phyloP scores from a whole-genome alignment of 2,888 invertebrate species.

The Pyrrhosoma nymphula region DNA sequence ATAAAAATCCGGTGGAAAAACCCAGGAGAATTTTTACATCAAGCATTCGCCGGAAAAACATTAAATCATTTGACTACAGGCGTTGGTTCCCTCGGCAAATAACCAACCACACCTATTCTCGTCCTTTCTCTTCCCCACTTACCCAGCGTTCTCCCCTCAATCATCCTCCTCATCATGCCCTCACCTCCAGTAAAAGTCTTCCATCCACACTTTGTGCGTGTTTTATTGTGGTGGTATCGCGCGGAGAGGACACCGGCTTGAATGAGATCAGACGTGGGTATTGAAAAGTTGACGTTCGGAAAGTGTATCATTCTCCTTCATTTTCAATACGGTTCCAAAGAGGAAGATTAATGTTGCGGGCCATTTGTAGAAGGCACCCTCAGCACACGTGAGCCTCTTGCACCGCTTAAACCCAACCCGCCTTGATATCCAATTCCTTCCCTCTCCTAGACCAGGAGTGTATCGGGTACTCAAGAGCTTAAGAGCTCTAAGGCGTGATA shows the following conservation, averaged over 20 bases:
- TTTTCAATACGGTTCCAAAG: background rate
- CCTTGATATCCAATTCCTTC: background rate
- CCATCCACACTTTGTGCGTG: too few relatives aligned
- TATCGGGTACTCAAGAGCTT: background rate
- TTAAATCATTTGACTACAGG: too few relatives aligned
- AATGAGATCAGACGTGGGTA: slow-evolving; percentile 19
- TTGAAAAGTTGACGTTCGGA: slow-evolving; percentile 40
- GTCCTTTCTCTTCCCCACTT: too few relatives aligned
- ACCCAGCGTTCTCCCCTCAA: too few relatives aligned
- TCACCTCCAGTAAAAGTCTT: too few relatives aligned
- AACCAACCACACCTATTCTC: too few relatives aligned
- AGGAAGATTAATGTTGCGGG: slow-evolving; percentile 56
- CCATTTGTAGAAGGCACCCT: slow-evolving; percentile 21
- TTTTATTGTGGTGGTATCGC: too few relatives aligned
- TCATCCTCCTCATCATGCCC: too few relatives aligned
- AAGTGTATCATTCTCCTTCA: background rate
- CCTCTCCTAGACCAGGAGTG: background rate
- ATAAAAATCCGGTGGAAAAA: too few relatives aligned
- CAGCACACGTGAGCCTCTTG: background rate
- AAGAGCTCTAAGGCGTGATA: background rate
- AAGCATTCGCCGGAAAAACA: too few relatives aligned
- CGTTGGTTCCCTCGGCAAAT: too few relatives aligned
- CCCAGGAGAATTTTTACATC: too few relatives aligned
- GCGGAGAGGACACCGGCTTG: background rate
- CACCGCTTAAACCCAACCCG: background rate